Evolutionary conservation across 2,113 vertebrate species (phyloP).

Genomic region (Prinia subflava): DNA sequence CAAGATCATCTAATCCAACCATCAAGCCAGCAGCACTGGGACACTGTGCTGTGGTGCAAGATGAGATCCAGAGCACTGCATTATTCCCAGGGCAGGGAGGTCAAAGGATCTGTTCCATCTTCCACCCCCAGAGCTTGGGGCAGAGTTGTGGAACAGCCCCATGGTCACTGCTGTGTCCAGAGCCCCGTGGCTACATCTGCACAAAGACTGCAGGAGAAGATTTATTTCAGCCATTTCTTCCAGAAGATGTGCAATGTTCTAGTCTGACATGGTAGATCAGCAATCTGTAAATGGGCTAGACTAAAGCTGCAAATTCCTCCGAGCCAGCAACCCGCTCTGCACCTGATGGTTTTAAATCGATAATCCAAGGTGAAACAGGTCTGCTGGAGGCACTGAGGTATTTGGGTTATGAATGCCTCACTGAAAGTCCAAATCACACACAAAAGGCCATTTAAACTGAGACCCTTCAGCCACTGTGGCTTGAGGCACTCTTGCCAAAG

Average conservation of each 20-base stretch:
- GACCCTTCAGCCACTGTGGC: background rate
- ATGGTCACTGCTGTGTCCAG: background rate
- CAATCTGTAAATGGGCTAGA: background rate
- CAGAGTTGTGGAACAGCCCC: background rate
- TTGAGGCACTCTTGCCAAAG: background rate
- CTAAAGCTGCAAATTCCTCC: background rate
- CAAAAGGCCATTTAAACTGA: background rate
- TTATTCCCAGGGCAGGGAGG: background rate
- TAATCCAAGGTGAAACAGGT: background rate
- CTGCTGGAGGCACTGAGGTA: background rate
- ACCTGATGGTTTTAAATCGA: background rate
- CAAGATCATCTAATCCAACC: background rate
- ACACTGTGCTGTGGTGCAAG: background rate
- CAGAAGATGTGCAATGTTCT: background rate
- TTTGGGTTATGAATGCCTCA: background rate
- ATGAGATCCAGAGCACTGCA: background rate
- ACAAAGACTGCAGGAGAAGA: background rate
- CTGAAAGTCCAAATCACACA: background rate
- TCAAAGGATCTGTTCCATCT: background rate
- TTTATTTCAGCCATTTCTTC: background rate
- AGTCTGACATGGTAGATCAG: background rate
- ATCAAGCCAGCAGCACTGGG: background rate
- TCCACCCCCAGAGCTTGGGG: background rate
- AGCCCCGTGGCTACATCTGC: background rate
- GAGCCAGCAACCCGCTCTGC: background rate